Conservation (phyloP, 53 echinoderm and acorn worm genomes). For the Paracentrotus lividus region DNA sequence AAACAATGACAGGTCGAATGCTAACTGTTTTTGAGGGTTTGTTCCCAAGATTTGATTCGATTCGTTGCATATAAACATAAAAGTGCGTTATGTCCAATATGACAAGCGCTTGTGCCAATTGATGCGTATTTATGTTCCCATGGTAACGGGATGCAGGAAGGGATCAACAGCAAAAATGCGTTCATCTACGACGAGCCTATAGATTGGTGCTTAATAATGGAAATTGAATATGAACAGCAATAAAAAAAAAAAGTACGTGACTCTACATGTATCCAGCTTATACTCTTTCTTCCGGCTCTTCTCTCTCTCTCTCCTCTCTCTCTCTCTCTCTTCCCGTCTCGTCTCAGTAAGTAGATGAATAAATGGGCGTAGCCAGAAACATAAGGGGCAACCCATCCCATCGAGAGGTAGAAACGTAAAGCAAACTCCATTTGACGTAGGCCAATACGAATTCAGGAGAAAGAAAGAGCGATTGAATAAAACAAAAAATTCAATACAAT, state of each 20-base stretch:
- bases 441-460: too few species aligned
- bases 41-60: not conserved
- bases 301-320: not conserved
- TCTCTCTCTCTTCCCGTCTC: not conserved
- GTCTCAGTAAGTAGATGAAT: not conserved
- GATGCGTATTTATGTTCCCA: constrained; percentile 24
- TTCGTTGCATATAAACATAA: not conserved
- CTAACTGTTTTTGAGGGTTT: not conserved
- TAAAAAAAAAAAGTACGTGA: not conserved
- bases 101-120: not conserved
- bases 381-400: too few species aligned
- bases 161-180: constrained; percentile 31
- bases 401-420: too few species aligned
- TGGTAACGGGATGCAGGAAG: not conserved
- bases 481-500: not conserved
- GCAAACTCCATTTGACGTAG: too few species aligned
- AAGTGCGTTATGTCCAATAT: not conserved
- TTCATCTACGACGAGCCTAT: constrained; percentile 26
- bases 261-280: not conserved
- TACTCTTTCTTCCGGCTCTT: not conserved
- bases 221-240: constrained; percentile 15
- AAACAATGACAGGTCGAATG: not conserved
- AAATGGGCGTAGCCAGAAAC: not conserved
- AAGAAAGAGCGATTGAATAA: too few species aligned
- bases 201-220: not conserved